These are phyloP conservation scores for Nasua narica DNA, from an alignment of 2,797 vertebrate genomes.

Conservation along the genomic window DNA sequence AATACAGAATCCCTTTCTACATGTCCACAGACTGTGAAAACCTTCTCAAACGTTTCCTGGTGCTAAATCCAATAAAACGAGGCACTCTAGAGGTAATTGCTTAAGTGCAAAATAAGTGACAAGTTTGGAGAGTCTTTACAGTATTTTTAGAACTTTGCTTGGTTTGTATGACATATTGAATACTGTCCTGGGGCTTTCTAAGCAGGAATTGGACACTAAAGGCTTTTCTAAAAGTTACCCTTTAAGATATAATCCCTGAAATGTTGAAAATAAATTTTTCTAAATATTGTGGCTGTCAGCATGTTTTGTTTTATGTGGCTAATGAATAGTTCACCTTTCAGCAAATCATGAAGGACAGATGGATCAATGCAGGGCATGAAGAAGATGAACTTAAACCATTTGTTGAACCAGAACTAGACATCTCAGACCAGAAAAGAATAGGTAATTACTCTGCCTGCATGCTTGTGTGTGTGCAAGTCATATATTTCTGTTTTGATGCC, in stretches of 20 bases:
- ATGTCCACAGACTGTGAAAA: constrained; percentile 99
- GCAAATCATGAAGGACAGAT: constrained; percentile 99
- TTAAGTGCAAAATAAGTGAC: constrained; percentile 43
- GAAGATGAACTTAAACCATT: constrained; percentile 99
- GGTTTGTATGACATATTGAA: background rate
- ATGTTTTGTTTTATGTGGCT: constrained; percentile 31
- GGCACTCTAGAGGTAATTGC: constrained; percentile 96
- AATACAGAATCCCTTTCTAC: constrained; percentile 99
- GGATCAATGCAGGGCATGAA: constrained; percentile 97
- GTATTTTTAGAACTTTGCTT: background rate
- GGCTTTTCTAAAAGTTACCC: background rate
- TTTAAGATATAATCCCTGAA: background rate
- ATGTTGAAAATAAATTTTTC: background rate
- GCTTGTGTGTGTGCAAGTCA: background rate
- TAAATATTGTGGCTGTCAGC: background rate
- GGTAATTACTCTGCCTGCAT: constrained; percentile 81
- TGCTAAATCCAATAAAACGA: constrained; percentile 97
- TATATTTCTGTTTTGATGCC: background rate
- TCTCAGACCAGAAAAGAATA: constrained; percentile 98
- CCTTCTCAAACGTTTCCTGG: constrained; percentile 98
- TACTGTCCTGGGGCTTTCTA: background rate
- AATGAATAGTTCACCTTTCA: constrained; percentile 72
- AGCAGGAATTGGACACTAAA: background rate
- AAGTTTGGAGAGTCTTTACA: background rate
- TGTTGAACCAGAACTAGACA: constrained; percentile 95